These are phyloP conservation scores for Odontamblyopus lacepedii DNA, from an alignment of 2,797 vertebrate genomes.

Conservation along the genomic window DNA sequence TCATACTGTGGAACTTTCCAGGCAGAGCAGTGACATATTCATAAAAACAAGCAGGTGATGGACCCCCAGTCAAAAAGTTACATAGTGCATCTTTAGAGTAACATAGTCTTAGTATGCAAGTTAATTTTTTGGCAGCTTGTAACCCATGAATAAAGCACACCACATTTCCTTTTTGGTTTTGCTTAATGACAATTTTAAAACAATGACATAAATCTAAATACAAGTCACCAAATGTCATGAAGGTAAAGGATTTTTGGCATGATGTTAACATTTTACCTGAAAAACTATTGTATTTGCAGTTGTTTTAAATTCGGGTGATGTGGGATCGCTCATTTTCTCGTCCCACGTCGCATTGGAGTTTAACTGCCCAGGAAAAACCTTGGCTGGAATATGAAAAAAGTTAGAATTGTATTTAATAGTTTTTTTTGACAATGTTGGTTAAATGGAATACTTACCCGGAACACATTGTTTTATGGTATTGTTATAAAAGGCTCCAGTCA, in stretches of 20 bases:
- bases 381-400: constrained; percentile 48
- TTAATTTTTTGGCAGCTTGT: neutral
- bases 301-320: rapidly evolving
- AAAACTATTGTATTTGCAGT: rapidly evolving
- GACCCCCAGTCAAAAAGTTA: too few relatives aligned
- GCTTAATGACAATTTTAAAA: neutral
- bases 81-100: too few relatives aligned
- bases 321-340: rapidly evolving
- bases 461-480: rapidly evolving
- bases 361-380: constrained; percentile 55
- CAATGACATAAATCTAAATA: neutral
- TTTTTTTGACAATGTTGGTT: neutral
- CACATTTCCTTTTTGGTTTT: neutral
- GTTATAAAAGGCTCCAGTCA: constrained; percentile 30
- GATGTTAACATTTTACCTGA: constrained; percentile 33
- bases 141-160: neutral
- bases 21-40: too few relatives aligned
- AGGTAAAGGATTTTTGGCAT: neutral
- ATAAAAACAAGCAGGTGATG: too few relatives aligned
- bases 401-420: neutral
- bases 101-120: neutral
- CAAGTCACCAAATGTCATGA: neutral
- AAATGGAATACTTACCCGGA: constrained; percentile 31
- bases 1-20: too few relatives aligned
- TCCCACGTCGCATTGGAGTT: rapidly evolving